phyloP scores from a whole-genome alignment of 2,797 vertebrate species.

The Trematomus bernacchii region DNA sequence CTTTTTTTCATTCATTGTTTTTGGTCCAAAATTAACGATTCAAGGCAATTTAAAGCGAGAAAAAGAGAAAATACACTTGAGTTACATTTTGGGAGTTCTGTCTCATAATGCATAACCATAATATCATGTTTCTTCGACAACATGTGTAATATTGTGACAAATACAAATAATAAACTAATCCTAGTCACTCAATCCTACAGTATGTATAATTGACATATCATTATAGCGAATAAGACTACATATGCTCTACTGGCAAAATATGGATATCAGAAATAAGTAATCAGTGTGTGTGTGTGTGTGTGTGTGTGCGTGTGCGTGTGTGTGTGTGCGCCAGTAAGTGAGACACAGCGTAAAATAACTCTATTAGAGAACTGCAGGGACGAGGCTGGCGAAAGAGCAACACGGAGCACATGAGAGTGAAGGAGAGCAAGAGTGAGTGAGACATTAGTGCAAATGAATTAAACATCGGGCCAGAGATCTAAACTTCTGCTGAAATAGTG shows the following conservation, averaged over 20 bases:
- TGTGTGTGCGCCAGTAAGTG: conserved; percentile 16
- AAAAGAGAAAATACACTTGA: neutral
- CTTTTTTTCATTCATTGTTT: neutral
- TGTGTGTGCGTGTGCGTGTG: neutral
- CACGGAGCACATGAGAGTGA: conserved; percentile 45
- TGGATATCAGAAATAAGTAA: conserved; percentile 10
- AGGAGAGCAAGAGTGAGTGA: conserved; percentile 55
- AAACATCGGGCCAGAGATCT: conserved; percentile 63
- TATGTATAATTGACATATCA: neutral
- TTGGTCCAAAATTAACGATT: neutral
- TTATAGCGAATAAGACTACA: conserved; percentile 12
- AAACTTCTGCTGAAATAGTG: conserved; percentile 58
- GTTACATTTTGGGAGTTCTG: neutral
- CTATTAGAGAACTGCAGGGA: conserved; percentile 53
- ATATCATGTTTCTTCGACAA: neutral
- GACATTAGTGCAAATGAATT: conserved; percentile 74
- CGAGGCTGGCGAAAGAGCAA: conserved; percentile 36
- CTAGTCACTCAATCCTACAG: too few species aligned
- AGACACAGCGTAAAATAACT: conserved; percentile 50
- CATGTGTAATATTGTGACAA: neutral
- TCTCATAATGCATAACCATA: too few species aligned
- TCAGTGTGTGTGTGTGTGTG: neutral
- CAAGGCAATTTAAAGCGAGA: neutral
- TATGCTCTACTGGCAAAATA: conserved; percentile 26
- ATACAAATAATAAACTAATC: too few species aligned